These are phyloP conservation scores for Helostoma temminkii DNA, from an alignment of 2,797 vertebrate species.

Conservation along the genomic window DNA sequence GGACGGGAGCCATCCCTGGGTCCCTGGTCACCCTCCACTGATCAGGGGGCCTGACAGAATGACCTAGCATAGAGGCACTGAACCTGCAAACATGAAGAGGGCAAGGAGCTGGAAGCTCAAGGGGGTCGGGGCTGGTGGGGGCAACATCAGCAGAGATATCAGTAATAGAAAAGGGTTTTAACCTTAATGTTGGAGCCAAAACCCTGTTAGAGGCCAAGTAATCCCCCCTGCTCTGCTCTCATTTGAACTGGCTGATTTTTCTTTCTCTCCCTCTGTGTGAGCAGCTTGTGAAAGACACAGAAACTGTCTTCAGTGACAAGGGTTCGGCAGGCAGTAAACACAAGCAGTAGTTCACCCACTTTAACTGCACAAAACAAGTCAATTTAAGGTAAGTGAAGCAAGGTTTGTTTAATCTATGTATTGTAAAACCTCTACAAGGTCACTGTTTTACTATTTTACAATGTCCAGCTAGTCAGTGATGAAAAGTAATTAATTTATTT, in stretches of 20 bases:
- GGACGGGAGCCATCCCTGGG: constrained; percentile 73
- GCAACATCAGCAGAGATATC: constrained; percentile 83
- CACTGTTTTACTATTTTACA: background rate
- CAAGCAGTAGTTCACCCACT: background rate
- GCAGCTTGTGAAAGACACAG: constrained; percentile 46
- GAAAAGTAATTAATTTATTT: no score
- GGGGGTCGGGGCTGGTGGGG: constrained; percentile 67
- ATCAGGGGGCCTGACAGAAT: constrained; percentile 83
- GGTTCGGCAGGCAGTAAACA: constrained; percentile 46
- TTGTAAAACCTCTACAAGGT: background rate
- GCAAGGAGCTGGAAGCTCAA: constrained; percentile 76
- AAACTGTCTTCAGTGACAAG: constrained; percentile 35
- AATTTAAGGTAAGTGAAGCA: background rate
- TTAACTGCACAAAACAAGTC: background rate
- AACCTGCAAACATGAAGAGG: constrained; percentile 87
- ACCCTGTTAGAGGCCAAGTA: constrained; percentile 86
- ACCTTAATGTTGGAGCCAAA: constrained; percentile 89
- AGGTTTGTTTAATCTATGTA: background rate
- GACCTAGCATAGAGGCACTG: constrained; percentile 84
- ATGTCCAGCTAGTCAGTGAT: background rate
- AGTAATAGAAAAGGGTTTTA: constrained; percentile 89
- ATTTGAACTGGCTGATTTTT: constrained; percentile 77
- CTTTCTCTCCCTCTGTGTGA: constrained; percentile 20
- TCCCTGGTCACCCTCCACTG: constrained; percentile 83
- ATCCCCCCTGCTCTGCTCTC: constrained; percentile 82